Evolutionary conservation across 2,888 invertebrate species (phyloP).

Genomic region (Stenodera caucasica): DNA sequence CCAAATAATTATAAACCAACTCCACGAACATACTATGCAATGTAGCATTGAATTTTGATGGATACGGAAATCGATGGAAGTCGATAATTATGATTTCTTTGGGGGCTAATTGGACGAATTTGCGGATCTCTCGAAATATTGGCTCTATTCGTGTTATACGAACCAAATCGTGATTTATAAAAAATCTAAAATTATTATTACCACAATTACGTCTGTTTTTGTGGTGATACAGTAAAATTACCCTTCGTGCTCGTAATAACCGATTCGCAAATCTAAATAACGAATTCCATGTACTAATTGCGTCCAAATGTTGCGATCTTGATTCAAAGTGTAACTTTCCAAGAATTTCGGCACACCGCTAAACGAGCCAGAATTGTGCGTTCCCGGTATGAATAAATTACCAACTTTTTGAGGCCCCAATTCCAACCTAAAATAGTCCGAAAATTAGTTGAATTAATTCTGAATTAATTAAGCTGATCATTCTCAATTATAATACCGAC

Average conservation of each 20-base stretch:
- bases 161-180: slow-evolving; percentile 21
- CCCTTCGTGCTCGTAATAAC: slow-evolving; percentile 52
- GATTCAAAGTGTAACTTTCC: slow-evolving; percentile 32
- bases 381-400: slow-evolving; percentile 66
- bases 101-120: slow-evolving; percentile 63
- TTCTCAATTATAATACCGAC: background rate
- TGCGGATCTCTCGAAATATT: slow-evolving; percentile 17
- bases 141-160: slow-evolving; percentile 13
- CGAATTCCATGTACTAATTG: slow-evolving; percentile 65
- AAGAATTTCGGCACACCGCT: slow-evolving; percentile 34
- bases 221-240: background rate
- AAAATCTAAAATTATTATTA: slow-evolving; percentile 13
- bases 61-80: slow-evolving; percentile 70
- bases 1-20: slow-evolving; percentile 10
- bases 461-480: too few species aligned
- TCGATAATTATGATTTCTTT: slow-evolving; percentile 73
- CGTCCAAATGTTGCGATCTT: slow-evolving; percentile 61
- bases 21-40: slow-evolving; percentile 15
- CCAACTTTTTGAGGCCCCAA: slow-evolving; percentile 45
- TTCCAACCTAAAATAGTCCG: background rate
- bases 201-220: background rate
- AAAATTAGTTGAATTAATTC: background rate
- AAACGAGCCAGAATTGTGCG: slow-evolving; percentile 68
- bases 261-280: slow-evolving; percentile 64
- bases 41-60: slow-evolving; percentile 14